Conservation (phyloP, 2,888 invertebrate species). For the Lasioglossum lativentre region DNA sequence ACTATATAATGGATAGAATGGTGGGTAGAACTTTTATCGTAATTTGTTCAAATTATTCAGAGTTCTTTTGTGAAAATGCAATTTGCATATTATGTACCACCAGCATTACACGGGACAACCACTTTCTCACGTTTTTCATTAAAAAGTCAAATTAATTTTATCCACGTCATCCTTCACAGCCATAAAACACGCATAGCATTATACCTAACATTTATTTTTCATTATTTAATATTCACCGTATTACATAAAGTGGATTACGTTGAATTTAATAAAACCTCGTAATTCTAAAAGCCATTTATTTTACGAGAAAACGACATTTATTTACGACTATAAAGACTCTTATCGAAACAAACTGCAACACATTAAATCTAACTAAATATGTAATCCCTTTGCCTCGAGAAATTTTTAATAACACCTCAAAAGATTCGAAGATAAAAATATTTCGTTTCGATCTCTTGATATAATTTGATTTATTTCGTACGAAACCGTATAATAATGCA, state of each 20-base stretch:
- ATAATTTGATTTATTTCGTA: neutral
- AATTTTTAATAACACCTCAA: neutral
- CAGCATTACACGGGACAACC: neutral
- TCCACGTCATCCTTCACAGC: neutral
- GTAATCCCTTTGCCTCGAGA: neutral
- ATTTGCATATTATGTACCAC: neutral
- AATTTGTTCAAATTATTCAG: too few species aligned
- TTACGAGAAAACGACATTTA: neutral
- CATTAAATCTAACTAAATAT: neutral
- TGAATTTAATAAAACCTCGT: neutral
- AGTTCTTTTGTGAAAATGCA: too few species aligned
- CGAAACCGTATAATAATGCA: neutral
- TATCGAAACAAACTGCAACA: neutral
- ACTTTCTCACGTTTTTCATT: neutral
- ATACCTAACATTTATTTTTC: neutral
- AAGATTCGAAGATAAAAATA: neutral
- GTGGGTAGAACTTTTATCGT: too few species aligned
- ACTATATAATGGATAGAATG: too few species aligned
- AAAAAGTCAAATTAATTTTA: neutral
- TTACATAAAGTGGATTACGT: neutral
- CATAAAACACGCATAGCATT: neutral
- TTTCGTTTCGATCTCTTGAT: neutral
- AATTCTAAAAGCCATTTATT: neutral
- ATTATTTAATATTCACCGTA: neutral
- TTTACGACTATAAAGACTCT: neutral